phyloP scores from a whole-genome alignment of 1,140 invertebrate species.

The Epicauta chinensis region DNA sequence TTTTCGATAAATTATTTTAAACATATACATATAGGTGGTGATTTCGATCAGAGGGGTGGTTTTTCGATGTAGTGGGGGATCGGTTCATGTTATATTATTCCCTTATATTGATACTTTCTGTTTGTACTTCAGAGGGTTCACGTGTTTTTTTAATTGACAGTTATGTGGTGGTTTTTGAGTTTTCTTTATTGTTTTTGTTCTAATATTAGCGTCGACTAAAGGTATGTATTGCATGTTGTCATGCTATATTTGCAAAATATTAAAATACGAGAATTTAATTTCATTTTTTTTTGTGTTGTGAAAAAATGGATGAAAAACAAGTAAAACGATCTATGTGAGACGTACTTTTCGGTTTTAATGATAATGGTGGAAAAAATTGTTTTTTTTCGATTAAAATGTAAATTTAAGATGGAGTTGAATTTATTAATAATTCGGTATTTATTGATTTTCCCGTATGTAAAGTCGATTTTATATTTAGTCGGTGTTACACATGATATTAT shows the following conservation, averaged over 20 bases:
- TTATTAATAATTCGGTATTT: too few relatives aligned
- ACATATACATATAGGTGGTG: constrained; percentile 2
- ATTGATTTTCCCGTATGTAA: too few relatives aligned
- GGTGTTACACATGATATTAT: constrained; percentile 5
- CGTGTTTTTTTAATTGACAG: constrained; percentile 15
- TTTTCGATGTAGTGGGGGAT: constrained; percentile 20
- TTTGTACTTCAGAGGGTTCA: constrained; percentile 17
- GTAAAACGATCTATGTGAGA: too few relatives aligned
- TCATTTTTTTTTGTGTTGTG: too few relatives aligned
- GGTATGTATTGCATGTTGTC: constrained; percentile 13
- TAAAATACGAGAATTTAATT: too few relatives aligned
- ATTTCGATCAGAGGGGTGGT: constrained; percentile 6
- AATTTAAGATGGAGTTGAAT: too few relatives aligned
- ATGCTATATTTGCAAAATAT: neutral
- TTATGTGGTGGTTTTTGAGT: constrained; percentile 12
- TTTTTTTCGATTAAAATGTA: too few relatives aligned
- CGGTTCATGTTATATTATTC: constrained; percentile 4
- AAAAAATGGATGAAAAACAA: too few relatives aligned
- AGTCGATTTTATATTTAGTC: neutral
- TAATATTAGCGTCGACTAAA: constrained; percentile 1
- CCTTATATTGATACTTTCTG: constrained; percentile 16
- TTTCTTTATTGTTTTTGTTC: neutral
- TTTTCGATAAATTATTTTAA: constrained; percentile 21
- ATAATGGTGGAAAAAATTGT: too few relatives aligned
- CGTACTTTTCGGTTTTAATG: too few relatives aligned